These are phyloP conservation scores for Synanthedon andrenaeformis DNA, from an alignment of 2,888 invertebrate species.

Conservation along the genomic window DNA sequence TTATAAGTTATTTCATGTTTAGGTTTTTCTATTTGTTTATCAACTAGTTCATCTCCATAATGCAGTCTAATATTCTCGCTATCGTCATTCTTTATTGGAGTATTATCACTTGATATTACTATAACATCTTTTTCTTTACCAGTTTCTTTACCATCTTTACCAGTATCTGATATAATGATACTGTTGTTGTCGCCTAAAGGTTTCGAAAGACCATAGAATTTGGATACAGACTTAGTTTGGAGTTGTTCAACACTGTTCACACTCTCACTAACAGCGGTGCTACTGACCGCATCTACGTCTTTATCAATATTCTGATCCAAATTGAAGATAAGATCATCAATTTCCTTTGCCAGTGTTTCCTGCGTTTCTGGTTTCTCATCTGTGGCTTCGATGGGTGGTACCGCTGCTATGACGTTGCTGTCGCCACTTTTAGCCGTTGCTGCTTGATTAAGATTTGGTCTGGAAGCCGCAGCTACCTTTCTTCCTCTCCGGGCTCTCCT, in stretches of 20 bases:
- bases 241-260: slow-evolving; percentile 23
- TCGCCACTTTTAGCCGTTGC: slow-evolving; percentile 16
- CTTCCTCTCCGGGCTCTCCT: slow-evolving; percentile 58
- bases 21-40: slow-evolving; percentile 38
- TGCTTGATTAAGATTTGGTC: slow-evolving; percentile 13
- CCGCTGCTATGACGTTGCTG: slow-evolving; percentile 15
- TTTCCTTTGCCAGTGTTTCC: slow-evolving; percentile 58
- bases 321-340: slow-evolving; percentile 57
- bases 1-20: slow-evolving; percentile 50
- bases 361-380: slow-evolving; percentile 54
- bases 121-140: slow-evolving; percentile 43
- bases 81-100: slow-evolving; percentile 54
- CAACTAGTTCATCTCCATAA: slow-evolving; percentile 54
- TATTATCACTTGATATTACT: slow-evolving; percentile 33
- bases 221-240: slow-evolving; percentile 42
- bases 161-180: slow-evolving; percentile 37
- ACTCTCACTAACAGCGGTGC: slow-evolving; percentile 11
- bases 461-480: slow-evolving; percentile 44
- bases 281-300: slow-evolving; percentile 34
- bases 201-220: slow-evolving; percentile 50
- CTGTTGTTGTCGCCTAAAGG: slow-evolving; percentile 46
- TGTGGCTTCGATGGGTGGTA: slow-evolving; percentile 19
- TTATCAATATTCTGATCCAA: slow-evolving; percentile 54
- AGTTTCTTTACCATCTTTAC: slow-evolving; percentile 12
- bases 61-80: slow-evolving; percentile 58